Base-by-base conservation (phyloP, 2,888 invertebrate genomes). In the Clostera curtula region DNA sequence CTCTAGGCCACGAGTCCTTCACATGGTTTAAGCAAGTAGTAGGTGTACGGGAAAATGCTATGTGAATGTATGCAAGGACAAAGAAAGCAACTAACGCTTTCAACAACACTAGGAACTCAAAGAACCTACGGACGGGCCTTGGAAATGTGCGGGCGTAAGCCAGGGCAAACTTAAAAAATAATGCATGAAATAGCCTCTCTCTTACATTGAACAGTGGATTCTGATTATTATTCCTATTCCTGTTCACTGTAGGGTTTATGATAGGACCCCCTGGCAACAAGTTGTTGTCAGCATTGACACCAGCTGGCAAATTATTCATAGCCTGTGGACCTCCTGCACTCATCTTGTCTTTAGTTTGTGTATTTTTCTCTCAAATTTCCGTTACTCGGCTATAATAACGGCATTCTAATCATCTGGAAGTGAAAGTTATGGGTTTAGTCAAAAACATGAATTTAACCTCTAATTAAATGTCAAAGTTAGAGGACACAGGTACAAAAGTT, bases 141-240 rank as follows among this genome's bases (percentile, higher is more conserved):
- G 95, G 96, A 77, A 98, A 93, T 28, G 93, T 90, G 54, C 95
- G 87, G 19, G 96, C 96, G 79, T 99, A 99, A 10, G 93, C 90
- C 53, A 98, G 79, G 2, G 98, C 94, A 47, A 93, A 91, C 67
- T 96, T 92, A 65, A 96, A 92, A 75, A 99, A 97, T 47, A 99
- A 85, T 7, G 97, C 96, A 79, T 97, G 95, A 70, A 98, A 98
- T 28, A 98, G 82, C 46, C 97, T 87, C 68, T 97, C 97, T 52
- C 97, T 86, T 32, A 97, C 93, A 75, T 91, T 93, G 56, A 93
- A 89, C 39, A 95, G 70, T 18, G 93, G 92, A 62, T 93, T 93
- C 70, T 90, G 89, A 65, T 88, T 87, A 49, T 87, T 87, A 49
- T 87, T 87, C 40, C 79, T 77, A 51, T 84, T 79, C 40, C 87